Evolutionary conservation across 2,113 vertebrate species (phyloP), one percentile per base, ranked within the genome.

Genomic region (Cygnus buccinator): DNA sequence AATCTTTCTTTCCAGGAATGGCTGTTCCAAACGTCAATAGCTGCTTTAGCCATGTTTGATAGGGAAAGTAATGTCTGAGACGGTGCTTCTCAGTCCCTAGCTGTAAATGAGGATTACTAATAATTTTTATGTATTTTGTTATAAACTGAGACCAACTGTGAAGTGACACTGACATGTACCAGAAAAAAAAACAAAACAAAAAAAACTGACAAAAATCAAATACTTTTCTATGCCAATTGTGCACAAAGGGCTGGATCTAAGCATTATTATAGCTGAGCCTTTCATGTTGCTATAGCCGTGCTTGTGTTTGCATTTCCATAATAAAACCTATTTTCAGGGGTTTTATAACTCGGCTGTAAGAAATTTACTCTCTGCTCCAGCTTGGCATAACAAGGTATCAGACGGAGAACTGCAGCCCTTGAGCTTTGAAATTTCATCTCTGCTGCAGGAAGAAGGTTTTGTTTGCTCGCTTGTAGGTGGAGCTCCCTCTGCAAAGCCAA

Each of bases 291-390:
- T 97, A 67, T 81, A 96, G 89, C 85, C 90, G 23, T 96, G 91
- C 67, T 61, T 90, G 77, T 90, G 95, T 92, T 94, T 94, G 91
- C 94, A 97, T 97, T 97, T 97, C 89, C 95, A 93, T 96, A 96
- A 97, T 96, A 97, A 97, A 96, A 97, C 92, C 96, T 97, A 96
- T 97, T 97, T 97, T 97, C 96, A 97, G 92, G 95, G 93, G 97
- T 92, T 97, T 97, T 97, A 97, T 97, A 97, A 95, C 94, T 96
- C 19, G 50, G 83, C 93, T 96, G 94, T 75, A 96, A 96, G 95
- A 96, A 95, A 94, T 87, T 94, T 89, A 52, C 87, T 95, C 91
- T 41, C 13, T 65, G 67, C 97, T 97, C 92, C 96, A 95, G 93
- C 90, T 97, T 96, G 95, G 94, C 93, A 70, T 93, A 92, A 79